Evolutionary conservation across 2,113 vertebrate species (phyloP).

Genomic region (Atrichornis clamosus): DNA sequence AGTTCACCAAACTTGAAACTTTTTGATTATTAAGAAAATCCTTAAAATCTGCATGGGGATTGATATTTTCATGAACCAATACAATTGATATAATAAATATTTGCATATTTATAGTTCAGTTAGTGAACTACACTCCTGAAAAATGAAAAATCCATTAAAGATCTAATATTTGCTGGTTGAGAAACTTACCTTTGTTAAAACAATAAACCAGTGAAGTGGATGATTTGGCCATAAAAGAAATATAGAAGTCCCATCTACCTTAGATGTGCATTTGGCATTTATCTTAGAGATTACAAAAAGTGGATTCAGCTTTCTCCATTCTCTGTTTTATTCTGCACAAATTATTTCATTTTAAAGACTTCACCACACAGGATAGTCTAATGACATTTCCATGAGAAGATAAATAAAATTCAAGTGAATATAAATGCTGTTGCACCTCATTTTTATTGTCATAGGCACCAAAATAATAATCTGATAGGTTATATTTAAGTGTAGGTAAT

Average conservation of each 20-base stretch:
- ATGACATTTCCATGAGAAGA: not conserved
- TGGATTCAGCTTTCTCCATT: not conserved
- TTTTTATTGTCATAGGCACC: not conserved
- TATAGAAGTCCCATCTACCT: not conserved
- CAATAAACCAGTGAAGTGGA: not conserved
- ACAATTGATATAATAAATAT: not conserved
- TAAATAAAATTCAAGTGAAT: not conserved
- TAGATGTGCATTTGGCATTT: not conserved
- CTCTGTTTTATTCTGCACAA: not conserved
- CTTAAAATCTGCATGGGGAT: not conserved
- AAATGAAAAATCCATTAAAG: not conserved
- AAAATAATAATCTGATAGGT: not conserved
- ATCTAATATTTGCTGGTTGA: not conserved
- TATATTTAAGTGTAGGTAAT: not conserved
- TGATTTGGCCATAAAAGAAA: not conserved
- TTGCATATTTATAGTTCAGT: not conserved
- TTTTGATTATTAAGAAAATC: not conserved
- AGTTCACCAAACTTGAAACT: not conserved
- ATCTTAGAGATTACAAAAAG: not conserved
- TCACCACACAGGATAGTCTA: not conserved
- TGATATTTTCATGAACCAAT: not conserved
- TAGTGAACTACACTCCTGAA: not conserved
- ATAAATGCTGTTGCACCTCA: not conserved
- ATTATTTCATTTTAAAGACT: not conserved
- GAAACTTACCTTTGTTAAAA: not conserved